These are phyloP conservation scores for Gnathonemus longibarbis DNA, from an alignment of 2,113 vertebrate genomes.

Conservation along the genomic window DNA sequence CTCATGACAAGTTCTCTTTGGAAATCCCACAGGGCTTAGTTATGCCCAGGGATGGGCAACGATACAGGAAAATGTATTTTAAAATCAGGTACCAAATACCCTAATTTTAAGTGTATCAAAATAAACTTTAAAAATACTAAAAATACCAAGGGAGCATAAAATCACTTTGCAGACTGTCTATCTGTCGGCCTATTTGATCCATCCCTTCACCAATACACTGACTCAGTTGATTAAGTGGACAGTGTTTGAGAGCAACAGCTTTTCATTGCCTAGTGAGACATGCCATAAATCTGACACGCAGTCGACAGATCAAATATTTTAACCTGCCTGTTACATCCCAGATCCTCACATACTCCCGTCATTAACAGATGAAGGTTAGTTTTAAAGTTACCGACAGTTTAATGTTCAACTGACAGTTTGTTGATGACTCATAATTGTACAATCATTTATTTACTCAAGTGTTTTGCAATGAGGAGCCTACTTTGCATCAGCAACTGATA, in stretches of 20 bases:
- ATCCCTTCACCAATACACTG: not conserved
- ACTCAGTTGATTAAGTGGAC: not conserved
- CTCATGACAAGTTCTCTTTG: not conserved
- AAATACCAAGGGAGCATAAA: not conserved
- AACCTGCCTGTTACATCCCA: not conserved
- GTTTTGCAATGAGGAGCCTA: not conserved
- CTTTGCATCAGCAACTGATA: not conserved
- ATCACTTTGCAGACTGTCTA: not conserved
- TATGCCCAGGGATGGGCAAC: not conserved
- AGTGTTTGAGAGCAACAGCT: not conserved
- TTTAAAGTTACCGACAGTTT: not conserved
- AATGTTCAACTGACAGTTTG: not conserved
- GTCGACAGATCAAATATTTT: not conserved
- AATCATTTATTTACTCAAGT: not conserved
- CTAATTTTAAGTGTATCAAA: not conserved
- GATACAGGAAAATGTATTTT: not conserved
- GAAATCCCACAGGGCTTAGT: not conserved
- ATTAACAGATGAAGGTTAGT: not conserved
- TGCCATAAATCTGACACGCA: not conserved
- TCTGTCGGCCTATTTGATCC: not conserved
- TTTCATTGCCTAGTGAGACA: not conserved
- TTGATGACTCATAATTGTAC: not conserved
- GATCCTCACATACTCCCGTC: not conserved
- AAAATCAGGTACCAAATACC: not conserved
- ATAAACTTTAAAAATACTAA: not conserved